phyloP scores from a whole-genome alignment of 2,797 vertebrate genomes.

The Sebastes jordani region DNA sequence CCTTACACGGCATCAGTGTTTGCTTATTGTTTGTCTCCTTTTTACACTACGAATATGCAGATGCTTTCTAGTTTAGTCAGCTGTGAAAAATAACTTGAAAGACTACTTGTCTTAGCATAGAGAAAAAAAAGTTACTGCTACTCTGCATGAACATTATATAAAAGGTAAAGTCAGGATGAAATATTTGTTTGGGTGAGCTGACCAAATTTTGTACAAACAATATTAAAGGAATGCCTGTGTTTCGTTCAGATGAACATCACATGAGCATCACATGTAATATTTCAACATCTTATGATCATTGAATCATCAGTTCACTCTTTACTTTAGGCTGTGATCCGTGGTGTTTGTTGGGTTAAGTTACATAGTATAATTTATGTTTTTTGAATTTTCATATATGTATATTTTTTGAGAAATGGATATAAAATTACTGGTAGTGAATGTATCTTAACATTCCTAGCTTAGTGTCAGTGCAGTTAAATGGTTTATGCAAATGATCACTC shows the following conservation, averaged over 20 bases:
- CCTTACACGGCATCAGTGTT: background rate
- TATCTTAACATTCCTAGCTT: constrained; percentile 1
- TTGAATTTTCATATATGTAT: background rate
- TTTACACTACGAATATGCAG: background rate
- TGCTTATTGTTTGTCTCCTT: background rate
- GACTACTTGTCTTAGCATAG: background rate
- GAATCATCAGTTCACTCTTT: background rate
- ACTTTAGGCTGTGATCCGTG: background rate
- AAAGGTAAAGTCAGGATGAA: background rate
- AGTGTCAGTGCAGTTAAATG: constrained; percentile 12
- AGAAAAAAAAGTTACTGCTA: background rate
- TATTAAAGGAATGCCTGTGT: background rate
- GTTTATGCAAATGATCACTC: constrained; percentile 43
- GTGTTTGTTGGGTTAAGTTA: background rate
- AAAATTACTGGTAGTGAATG: constrained; percentile 1
- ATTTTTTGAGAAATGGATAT: background rate
- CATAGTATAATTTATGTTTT: background rate
- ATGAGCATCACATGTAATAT: background rate
- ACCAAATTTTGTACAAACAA: background rate
- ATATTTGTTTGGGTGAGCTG: background rate
- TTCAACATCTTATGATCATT: background rate
- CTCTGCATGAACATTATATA: background rate
- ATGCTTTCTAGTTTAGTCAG: background rate
- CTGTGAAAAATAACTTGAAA: background rate
- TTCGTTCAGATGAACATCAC: background rate